phyloP scores from a whole-genome alignment of 2,113 vertebrate species.

The Hippocampus barbouri region DNA sequence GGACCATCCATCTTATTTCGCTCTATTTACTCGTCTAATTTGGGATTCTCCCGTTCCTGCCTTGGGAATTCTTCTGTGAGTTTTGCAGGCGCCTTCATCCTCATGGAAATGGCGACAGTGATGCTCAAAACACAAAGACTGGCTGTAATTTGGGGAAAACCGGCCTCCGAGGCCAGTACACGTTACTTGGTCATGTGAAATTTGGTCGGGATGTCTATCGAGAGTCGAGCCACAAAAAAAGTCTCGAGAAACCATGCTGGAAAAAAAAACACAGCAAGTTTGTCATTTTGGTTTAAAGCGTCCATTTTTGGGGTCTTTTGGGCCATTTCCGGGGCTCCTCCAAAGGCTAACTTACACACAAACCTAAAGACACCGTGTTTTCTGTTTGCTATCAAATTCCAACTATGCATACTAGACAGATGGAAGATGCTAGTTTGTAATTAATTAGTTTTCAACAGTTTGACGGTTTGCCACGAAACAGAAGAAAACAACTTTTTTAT shows the following conservation, averaged over 20 bases:
- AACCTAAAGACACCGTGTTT: no score
- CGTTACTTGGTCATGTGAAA: not conserved
- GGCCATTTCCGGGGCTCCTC: not conserved
- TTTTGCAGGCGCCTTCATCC: not conserved
- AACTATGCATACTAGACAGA: no score
- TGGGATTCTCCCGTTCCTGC: not conserved
- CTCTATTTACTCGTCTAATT: conserved; percentile 4
- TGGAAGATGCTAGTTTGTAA: no score
- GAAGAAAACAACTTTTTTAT: no score
- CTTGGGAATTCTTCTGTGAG: not conserved
- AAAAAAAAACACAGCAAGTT: not conserved
- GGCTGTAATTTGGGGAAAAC: not conserved
- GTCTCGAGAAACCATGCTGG: not conserved
- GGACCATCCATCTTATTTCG: not conserved
- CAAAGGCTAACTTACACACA: not conserved
- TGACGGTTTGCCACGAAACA: no score
- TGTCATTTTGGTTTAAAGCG: not conserved
- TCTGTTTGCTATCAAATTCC: no score
- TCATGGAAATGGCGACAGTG: not conserved
- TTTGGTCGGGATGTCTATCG: not conserved
- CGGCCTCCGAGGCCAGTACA: not conserved
- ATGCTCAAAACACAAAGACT: not conserved
- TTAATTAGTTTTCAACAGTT: no score
- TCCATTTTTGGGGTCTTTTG: not conserved
- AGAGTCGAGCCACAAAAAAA: not conserved